A percentile compares a stretch with the other conserved stretches of the same genome.
phyloP scores from a whole-genome alignment of 2,797 vertebrate species.

The Margarornis squamiger region DNA sequence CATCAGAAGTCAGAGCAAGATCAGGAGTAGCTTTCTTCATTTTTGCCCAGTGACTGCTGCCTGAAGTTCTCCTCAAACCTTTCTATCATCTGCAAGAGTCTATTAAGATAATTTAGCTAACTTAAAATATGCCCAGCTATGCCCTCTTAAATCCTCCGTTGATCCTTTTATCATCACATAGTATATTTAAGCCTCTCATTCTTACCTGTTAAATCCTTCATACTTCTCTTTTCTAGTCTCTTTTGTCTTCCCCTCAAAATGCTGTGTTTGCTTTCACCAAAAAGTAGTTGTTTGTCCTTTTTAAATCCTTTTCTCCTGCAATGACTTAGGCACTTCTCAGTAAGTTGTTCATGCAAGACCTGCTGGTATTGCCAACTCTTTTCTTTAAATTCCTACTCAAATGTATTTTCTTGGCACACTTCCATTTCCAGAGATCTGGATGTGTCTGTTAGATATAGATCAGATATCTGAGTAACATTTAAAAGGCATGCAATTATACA shows the following conservation, averaged over 20 bases:
- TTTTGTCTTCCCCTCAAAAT: conserved; percentile 21
- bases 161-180: neutral
- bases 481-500: neutral
- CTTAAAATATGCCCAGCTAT: neutral
- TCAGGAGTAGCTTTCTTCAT: neutral
- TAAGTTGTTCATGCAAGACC: neutral
- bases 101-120: neutral
- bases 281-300: neutral
- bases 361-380: neutral
- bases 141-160: conserved; percentile 2
- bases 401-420: neutral
- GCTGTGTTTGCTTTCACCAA: neutral
- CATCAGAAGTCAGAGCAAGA: neutral
- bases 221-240: neutral
- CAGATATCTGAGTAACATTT: conserved; percentile 1
- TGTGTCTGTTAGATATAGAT: neutral
- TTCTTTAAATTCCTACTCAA: neutral
- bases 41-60: neutral
- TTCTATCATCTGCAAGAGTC: neutral
- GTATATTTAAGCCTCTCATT: conserved; percentile 5
- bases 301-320: neutral
- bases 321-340: neutral
- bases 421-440: neutral
- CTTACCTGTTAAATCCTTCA: conserved; percentile 2
- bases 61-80: neutral